These are phyloP conservation scores for Laterallus jamaicensis DNA, from an alignment of 2,113 vertebrate genomes.

Conservation along the genomic window DNA sequence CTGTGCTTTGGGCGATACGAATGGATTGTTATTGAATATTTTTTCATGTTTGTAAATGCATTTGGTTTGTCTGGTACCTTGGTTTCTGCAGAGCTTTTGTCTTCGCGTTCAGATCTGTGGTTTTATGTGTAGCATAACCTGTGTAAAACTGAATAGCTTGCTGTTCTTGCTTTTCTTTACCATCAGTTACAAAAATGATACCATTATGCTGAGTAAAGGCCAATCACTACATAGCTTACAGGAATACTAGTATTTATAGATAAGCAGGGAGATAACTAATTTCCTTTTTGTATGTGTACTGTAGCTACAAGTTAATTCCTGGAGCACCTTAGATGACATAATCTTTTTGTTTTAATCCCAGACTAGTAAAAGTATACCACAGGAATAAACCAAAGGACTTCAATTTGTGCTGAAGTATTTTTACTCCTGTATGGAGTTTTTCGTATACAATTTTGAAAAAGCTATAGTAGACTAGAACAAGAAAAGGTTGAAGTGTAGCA, in stretches of 20 bases:
- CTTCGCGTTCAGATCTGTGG: neutral
- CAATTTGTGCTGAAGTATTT: neutral
- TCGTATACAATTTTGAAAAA: neutral
- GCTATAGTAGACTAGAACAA: neutral
- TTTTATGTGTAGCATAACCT: neutral
- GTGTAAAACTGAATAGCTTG: neutral
- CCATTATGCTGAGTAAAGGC: neutral
- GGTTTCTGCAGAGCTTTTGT: slow-evolving; percentile 1
- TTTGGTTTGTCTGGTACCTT: neutral
- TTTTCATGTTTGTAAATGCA: neutral
- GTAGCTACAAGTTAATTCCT: neutral
- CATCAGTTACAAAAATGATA: neutral
- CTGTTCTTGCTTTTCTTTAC: neutral
- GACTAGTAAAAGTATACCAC: neutral
- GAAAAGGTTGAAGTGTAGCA: neutral
- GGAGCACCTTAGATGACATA: neutral
- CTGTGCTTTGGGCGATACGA: slow-evolving; percentile 14
- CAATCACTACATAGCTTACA: neutral
- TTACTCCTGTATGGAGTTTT: neutral
- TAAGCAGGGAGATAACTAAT: neutral
- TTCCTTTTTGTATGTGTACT: neutral
- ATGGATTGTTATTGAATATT: slow-evolving; percentile 1
- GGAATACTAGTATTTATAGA: neutral
- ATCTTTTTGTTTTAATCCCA: neutral
- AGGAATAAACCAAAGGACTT: neutral